Base-by-base conservation (phyloP, 2,797 vertebrate species). In the Macropodus opercularis region DNA sequence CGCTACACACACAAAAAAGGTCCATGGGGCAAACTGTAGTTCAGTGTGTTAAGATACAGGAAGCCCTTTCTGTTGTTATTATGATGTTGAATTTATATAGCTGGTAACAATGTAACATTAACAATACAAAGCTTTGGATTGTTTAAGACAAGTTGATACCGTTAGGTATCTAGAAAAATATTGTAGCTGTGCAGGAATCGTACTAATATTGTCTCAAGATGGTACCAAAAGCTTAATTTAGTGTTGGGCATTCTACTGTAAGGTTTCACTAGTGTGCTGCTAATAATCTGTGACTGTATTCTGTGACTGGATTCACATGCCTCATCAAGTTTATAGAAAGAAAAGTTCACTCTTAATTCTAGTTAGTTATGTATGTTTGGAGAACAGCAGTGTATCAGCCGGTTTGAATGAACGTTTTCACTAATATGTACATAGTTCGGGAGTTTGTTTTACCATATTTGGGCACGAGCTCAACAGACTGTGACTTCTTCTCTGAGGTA, bases 21-120 rank as follows among this genome's bases (percentile, higher is more conserved):
- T 69, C 15, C 21, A 23, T 15, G 59, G 50, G 36, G 44, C 51
- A n/a, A 58, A 50, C 29, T 61, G 47, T 61, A 36, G 65, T 59
- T 52, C 18, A 22, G 7, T 34, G 7, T 11, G 38, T 56, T 47
- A 9, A 39, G 23, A 17, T 38, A 46, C 35, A 31, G 29, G 42
- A 22, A 12, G 21, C 9, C 1, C 4, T 15, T 6, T 44, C 42
- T 49, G 9, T 3, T 18, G 46, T n/a, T 13, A 5, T 31, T 14
- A 18, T 35, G 32, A 55, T 15, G 6, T 46, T 41, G 18, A 40
- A 24, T 21, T 38, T 12, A 12, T 14, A 14, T 17, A 29, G 10
- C 36, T 32, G 17, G 12, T 54, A 31, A 14, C 40, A 3, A 6
- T 5, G 1, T 11, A 49, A 44, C 34, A 14, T 35, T 44, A 24